These are phyloP conservation scores for Gymnodraco acuticeps DNA, from an alignment of 2,797 vertebrate species.

Conservation along the genomic window DNA sequence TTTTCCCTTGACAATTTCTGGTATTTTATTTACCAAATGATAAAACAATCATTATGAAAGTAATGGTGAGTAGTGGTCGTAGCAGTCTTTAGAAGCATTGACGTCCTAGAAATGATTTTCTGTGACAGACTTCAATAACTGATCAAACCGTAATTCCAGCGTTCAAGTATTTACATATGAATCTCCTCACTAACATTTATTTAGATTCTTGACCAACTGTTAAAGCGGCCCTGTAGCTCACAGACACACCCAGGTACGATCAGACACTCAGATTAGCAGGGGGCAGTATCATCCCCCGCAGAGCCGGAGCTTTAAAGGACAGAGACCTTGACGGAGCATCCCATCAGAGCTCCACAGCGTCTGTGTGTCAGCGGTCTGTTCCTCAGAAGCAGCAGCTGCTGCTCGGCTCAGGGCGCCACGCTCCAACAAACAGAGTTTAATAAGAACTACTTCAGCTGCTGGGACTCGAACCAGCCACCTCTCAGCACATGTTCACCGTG, in stretches of 20 bases:
- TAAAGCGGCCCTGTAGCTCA: background rate
- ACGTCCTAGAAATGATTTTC: background rate
- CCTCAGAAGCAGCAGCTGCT: constrained; percentile 26
- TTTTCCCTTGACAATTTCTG: too few relatives aligned
- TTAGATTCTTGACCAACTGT: background rate
- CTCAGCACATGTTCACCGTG: constrained; percentile 8
- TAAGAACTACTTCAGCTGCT: constrained; percentile 24
- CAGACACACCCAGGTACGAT: constrained; percentile 15
- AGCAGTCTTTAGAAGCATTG: background rate
- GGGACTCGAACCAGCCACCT: constrained; percentile 47
- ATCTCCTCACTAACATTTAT: constrained; percentile 24
- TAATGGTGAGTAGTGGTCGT: background rate
- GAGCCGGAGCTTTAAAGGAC: constrained; percentile 53
- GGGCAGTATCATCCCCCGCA: constrained; percentile 49
- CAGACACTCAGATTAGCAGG: constrained; percentile 42
- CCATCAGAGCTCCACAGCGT: constrained; percentile 48
- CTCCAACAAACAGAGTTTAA: constrained; percentile 23
- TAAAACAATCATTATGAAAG: background rate
- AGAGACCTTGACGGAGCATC: constrained; percentile 55
- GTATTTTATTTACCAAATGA: background rate
- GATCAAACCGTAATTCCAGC: background rate
- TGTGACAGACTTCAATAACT: background rate
- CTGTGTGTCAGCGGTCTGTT: constrained; percentile 31
- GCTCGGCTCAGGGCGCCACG: constrained; percentile 3
- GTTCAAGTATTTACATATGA: constrained; percentile 21